Percentiles rank a stretch among this genome's conserved stretches.
Conservation (phyloP, 2,888 invertebrate genomes). For the Timandra comae region DNA sequence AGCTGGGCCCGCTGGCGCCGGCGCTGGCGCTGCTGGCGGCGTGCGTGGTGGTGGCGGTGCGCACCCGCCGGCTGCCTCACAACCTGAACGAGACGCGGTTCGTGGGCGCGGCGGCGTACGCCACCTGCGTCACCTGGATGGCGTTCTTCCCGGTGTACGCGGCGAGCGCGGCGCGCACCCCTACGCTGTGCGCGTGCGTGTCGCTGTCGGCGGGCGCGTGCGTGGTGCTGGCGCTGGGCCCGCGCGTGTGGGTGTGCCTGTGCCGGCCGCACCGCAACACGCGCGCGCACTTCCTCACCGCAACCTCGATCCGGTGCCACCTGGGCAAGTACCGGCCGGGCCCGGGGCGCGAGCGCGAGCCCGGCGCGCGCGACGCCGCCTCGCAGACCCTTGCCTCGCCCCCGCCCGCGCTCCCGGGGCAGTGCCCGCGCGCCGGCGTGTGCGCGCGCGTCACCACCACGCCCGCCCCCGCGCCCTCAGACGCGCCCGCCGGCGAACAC, state of each 20-base stretch:
- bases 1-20: constrained; percentile 81
- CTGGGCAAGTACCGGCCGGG: constrained; percentile 62
- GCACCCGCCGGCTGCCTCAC: constrained; percentile 86
- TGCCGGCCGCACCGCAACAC: constrained; percentile 86
- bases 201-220: constrained; percentile 85
- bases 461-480: no score
- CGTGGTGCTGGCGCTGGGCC: constrained; percentile 83
- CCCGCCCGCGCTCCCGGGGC: constrained; percentile 2
- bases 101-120: constrained; percentile 89
- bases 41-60: constrained; percentile 87
- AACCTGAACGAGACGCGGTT: constrained; percentile 87
- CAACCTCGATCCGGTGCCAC: constrained; percentile 83
- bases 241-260: constrained; percentile 83
- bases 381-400: no score
- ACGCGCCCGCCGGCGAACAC: no score
- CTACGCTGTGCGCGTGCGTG: constrained; percentile 78
- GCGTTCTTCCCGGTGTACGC: constrained; percentile 85
- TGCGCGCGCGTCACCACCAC: constrained; percentile 23
- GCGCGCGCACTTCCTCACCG: constrained; percentile 83
- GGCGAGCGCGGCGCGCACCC: constrained; percentile 38
- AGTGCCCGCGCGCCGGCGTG: constrained; percentile 7
- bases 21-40: constrained; percentile 82
- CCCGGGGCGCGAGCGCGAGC: constrained; percentile 9
- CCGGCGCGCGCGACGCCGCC: neutral
- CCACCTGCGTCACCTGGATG: constrained; percentile 86